Conservation (phyloP, 2,888 invertebrate species). For the Mesopsocus fuscifrons region DNA sequence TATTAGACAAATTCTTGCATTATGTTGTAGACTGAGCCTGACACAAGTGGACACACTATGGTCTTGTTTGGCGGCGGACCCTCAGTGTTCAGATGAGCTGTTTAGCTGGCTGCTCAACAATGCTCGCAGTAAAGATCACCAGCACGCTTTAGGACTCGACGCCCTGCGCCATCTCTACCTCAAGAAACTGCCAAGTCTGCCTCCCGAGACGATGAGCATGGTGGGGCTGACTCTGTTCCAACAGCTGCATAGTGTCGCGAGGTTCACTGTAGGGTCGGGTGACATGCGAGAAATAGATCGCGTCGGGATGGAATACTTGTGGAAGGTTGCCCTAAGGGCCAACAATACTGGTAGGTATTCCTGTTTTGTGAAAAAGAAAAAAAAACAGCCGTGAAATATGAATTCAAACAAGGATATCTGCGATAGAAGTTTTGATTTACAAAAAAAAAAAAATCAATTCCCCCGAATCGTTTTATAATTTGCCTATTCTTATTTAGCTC, state of each 20-base stretch:
- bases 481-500: too few relatives aligned
- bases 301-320: slow-evolving; percentile 81
- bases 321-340: slow-evolving; percentile 83
- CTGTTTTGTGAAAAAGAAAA: too few relatives aligned
- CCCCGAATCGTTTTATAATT: too few relatives aligned
- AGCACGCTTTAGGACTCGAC: slow-evolving; percentile 76
- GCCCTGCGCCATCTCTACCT: slow-evolving; percentile 73
- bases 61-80: slow-evolving; percentile 73
- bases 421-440: too few relatives aligned
- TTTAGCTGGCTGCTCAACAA: slow-evolving; percentile 88
- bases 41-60: slow-evolving; percentile 84
- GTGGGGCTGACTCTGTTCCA: slow-evolving; percentile 80
- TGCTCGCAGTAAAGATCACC: slow-evolving; percentile 69
- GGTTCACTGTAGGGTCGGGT: slow-evolving; percentile 56
- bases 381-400: too few relatives aligned
- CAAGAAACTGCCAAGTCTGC: slow-evolving; percentile 71
- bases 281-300: slow-evolving; percentile 34
- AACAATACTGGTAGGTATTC: slow-evolving; percentile 48
- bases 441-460: too few relatives aligned
- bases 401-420: too few relatives aligned
- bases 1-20: too few relatives aligned
- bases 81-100: slow-evolving; percentile 75
- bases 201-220: slow-evolving; percentile 81
- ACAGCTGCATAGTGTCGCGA: slow-evolving; percentile 72
- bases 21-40: slow-evolving; percentile 53